Conservation (phyloP, 2,797 vertebrate species). For the Phalanger gymnotis region DNA sequence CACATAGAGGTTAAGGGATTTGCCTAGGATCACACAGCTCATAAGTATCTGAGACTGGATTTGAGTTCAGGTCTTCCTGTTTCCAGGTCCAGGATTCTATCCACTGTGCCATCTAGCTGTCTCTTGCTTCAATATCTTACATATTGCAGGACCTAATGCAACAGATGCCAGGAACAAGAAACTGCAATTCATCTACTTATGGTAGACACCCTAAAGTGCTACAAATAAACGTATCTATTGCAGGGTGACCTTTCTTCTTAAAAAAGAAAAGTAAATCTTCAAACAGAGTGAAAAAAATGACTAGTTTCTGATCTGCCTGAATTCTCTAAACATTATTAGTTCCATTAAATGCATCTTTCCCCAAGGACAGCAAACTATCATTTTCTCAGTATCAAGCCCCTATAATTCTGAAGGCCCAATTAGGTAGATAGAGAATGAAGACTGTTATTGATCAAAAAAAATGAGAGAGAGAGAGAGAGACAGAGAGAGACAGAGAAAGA, state of each 20-base stretch:
- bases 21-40: neutral
- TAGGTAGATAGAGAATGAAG: neutral
- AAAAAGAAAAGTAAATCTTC: neutral
- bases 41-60: neutral
- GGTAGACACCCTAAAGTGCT: neutral
- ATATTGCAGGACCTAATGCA: neutral
- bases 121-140: neutral
- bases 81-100: neutral
- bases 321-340: neutral
- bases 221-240: neutral
- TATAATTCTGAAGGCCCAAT: neutral
- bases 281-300: neutral
- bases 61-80: neutral
- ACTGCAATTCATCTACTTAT: neutral
- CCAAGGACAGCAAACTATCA: neutral
- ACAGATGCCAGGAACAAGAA: neutral
- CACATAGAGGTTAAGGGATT: slow-evolving; percentile 25
- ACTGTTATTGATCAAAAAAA: neutral
- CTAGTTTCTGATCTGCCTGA: neutral
- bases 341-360: neutral
- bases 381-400: neutral
- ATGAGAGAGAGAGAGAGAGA: neutral
- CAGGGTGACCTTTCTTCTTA: neutral
- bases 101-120: neutral
- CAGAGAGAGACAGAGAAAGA: accelerated